Percentiles rank a stretch among this genome's conserved stretches.
Evolutionary conservation across 2,888 invertebrate genomes (phyloP).

Genomic region (Calephelis perditalis): DNA sequence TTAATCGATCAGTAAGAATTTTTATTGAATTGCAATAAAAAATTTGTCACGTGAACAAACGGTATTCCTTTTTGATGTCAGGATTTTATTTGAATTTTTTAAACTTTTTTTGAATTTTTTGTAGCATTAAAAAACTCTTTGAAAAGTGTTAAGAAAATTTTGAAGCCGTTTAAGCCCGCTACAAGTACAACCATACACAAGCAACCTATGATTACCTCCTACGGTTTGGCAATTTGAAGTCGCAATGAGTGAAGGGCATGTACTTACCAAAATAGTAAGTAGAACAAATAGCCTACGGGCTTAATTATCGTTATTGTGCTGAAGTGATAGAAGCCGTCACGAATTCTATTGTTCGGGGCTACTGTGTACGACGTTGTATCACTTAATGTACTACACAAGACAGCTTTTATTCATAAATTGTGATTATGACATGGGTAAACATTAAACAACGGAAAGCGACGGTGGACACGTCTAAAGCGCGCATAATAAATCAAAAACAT

Average conservation of each 20-base stretch:
- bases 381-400: background rate
- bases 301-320: slow-evolving; percentile 63
- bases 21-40: too few species aligned
- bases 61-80: too few species aligned
- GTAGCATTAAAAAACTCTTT: too few species aligned
- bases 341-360: slow-evolving; percentile 25
- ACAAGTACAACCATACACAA: slow-evolving; percentile 30
- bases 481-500: too few species aligned
- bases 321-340: slow-evolving; percentile 26
- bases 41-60: too few species aligned
- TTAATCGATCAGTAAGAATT: too few species aligned
- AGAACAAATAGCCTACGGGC: slow-evolving; percentile 60
- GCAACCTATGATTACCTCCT: slow-evolving; percentile 57
- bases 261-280: slow-evolving; percentile 53
- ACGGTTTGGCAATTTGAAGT: slow-evolving; percentile 64
- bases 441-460: background rate
- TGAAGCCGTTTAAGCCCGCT: slow-evolving; percentile 28
- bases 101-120: too few species aligned
- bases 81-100: too few species aligned
- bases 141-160: too few species aligned
- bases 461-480: background rate
- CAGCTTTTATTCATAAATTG: slow-evolving; percentile 4
- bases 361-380: slow-evolving; percentile 15
- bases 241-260: slow-evolving; percentile 73
- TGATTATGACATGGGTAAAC: background rate